These are phyloP conservation scores for Smittia sp. DNA, from an alignment of 2,888 invertebrate species.

Conservation along the genomic window DNA sequence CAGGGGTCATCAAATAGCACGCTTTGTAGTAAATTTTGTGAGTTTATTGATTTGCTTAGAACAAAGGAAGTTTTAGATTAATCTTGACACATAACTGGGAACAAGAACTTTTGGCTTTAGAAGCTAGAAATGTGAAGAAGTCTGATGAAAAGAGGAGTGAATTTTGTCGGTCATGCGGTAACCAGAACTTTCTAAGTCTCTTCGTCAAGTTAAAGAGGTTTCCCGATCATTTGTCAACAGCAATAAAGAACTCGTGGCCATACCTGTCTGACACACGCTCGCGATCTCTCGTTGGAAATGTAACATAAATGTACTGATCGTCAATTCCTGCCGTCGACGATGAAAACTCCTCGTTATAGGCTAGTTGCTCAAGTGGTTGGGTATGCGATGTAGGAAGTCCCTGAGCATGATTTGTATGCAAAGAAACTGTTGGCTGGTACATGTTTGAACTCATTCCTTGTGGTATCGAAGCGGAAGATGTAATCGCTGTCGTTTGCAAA, in stretches of 20 bases:
- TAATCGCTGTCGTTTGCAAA: conserved; percentile 19
- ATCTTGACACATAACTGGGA: too few relatives aligned
- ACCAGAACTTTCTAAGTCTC: too few relatives aligned
- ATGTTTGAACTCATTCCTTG: neutral
- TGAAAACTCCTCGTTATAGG: conserved; percentile 49
- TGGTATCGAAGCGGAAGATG: conserved; percentile 10
- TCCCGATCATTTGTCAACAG: neutral
- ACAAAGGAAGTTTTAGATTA: too few relatives aligned
- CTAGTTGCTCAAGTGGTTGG: conserved; percentile 43
- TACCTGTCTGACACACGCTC: conserved; percentile 46
- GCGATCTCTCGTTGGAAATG: conserved; percentile 78
- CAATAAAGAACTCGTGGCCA: conserved; percentile 44
- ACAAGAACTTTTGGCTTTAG: too few relatives aligned
- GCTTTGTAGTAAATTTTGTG: too few relatives aligned
- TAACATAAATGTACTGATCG: conserved; percentile 82
- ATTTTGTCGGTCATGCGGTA: too few relatives aligned
- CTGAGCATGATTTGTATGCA: neutral
- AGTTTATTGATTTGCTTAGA: too few relatives aligned
- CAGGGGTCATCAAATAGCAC: too few relatives aligned
- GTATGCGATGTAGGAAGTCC: neutral
- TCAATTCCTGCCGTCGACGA: conserved; percentile 52
- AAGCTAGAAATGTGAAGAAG: too few relatives aligned
- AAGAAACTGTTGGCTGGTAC: neutral
- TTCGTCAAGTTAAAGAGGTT: too few relatives aligned
- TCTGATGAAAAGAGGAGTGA: too few relatives aligned